A percentile compares a stretch with the other conserved stretches of the same genome.
Evolutionary conservation across 2,113 vertebrate genomes (phyloP).

Genomic region (Jaculus jaculus): DNA sequence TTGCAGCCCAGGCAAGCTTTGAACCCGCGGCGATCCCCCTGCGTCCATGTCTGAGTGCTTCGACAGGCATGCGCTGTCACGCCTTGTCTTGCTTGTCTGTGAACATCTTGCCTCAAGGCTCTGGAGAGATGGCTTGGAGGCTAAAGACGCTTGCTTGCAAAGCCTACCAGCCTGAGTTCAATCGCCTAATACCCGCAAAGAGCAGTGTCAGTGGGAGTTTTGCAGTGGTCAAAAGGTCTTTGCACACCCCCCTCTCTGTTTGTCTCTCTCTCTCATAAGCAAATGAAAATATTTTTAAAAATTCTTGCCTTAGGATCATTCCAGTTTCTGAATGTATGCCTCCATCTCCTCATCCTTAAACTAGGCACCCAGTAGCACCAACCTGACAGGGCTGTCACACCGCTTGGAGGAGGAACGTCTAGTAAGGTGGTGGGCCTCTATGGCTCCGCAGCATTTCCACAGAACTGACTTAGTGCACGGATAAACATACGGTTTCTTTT

Average conservation of each 20-base stretch:
- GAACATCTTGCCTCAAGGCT: neutral
- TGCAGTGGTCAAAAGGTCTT: no score
- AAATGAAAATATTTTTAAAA: no score
- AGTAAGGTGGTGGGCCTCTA: neutral
- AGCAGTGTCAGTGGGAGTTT: no score
- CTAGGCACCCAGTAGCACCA: neutral
- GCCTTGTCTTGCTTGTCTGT: neutral
- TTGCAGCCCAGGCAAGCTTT: neutral
- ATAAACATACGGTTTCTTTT: neutral
- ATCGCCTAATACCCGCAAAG: no score
- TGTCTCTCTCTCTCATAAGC: no score
- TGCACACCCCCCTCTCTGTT: no score
- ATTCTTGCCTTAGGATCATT: neutral
- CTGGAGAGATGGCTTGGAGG: no score
- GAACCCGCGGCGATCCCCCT: neutral
- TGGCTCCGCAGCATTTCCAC: neutral
- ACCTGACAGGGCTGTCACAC: fast-evolving
- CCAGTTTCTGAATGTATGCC: neutral
- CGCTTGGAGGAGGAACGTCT: no score
- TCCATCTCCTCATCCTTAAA: neutral
- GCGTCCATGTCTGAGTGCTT: no score
- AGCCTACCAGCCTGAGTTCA: no score
- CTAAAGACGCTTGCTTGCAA: no score
- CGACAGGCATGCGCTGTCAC: neutral
- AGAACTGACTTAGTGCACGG: neutral